A percentile compares a stretch with the other conserved stretches of the same genome.
These are phyloP conservation scores for Antrozous pallidus DNA, from an alignment of 2,797 vertebrate species.

Conservation along the genomic window DNA sequence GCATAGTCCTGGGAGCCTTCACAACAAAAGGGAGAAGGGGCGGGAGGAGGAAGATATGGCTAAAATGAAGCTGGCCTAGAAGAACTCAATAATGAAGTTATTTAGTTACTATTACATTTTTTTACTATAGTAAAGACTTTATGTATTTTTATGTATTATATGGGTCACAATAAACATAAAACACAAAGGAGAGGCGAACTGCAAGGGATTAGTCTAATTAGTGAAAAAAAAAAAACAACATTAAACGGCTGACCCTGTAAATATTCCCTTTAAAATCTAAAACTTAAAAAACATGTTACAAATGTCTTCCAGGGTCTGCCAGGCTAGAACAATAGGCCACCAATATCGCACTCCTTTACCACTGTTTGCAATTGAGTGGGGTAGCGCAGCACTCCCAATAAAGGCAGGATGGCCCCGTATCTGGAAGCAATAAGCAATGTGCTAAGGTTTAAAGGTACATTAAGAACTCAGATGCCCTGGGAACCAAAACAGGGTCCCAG, in stretches of 20 bases:
- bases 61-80: slow-evolving; percentile 22
- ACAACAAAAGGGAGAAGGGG: slow-evolving; percentile 54
- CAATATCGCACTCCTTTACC: slow-evolving; percentile 20
- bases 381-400: background rate
- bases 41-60: background rate
- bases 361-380: background rate
- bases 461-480: slow-evolving; percentile 37
- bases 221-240: slow-evolving; percentile 38
- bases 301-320: slow-evolving; percentile 70
- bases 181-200: slow-evolving; percentile 60
- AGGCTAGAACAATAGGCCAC: slow-evolving; percentile 72
- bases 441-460: slow-evolving; percentile 55
- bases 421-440: slow-evolving; percentile 59
- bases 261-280: slow-evolving; percentile 64
- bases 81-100: slow-evolving; percentile 31
- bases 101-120: slow-evolving; percentile 53
- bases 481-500: background rate
- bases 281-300: slow-evolving; percentile 75
- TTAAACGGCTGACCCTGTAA: slow-evolving; percentile 72
- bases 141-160: slow-evolving; percentile 49
- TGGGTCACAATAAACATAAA: slow-evolving; percentile 65
- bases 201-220: slow-evolving; percentile 70
- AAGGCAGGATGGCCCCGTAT: background rate
- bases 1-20: slow-evolving; percentile 37
- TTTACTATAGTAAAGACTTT: slow-evolving; percentile 54